These are phyloP conservation scores for Pollachius pollachius DNA, from an alignment of 2,113 vertebrate genomes.

Conservation along the genomic window DNA sequence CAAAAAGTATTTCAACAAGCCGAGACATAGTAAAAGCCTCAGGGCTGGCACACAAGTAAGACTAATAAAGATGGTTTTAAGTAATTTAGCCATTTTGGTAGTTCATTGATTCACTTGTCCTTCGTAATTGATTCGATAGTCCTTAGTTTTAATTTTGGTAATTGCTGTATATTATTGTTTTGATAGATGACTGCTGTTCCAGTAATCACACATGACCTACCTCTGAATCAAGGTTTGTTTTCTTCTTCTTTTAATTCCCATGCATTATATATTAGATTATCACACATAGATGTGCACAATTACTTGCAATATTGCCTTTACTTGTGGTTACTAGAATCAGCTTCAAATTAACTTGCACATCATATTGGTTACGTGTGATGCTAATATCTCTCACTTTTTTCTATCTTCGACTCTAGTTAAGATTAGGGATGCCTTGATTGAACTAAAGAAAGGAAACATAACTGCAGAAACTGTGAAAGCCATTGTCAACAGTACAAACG, in stretches of 20 bases:
- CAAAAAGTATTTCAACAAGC: slow-evolving; percentile 15
- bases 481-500: slow-evolving; percentile 59
- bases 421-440: slow-evolving; percentile 41
- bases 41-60: slow-evolving; percentile 23
- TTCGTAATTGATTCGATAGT: not conserved
- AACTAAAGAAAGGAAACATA: slow-evolving; percentile 54
- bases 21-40: slow-evolving; percentile 4
- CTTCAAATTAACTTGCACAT: too few relatives aligned
- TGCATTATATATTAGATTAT: not conserved
- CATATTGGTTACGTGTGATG: too few relatives aligned
- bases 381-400: too few relatives aligned
- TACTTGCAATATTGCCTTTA: too few relatives aligned
- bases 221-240: slow-evolving; percentile 16
- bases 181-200: slow-evolving; percentile 5
- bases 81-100: not conserved
- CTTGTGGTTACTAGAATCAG: too few relatives aligned
- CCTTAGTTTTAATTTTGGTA: not conserved
- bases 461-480: slow-evolving; percentile 41
- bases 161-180: not conserved
- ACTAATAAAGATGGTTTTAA: not conserved
- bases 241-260: not conserved
- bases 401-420: slow-evolving; percentile 27
- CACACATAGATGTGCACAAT: too few relatives aligned
- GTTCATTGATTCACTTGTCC: not conserved
- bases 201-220: not conserved